phyloP scores from a whole-genome alignment of 30 jellyfish, hydroid and myxozoan species.

The Cassiopea xamachana region DNA sequence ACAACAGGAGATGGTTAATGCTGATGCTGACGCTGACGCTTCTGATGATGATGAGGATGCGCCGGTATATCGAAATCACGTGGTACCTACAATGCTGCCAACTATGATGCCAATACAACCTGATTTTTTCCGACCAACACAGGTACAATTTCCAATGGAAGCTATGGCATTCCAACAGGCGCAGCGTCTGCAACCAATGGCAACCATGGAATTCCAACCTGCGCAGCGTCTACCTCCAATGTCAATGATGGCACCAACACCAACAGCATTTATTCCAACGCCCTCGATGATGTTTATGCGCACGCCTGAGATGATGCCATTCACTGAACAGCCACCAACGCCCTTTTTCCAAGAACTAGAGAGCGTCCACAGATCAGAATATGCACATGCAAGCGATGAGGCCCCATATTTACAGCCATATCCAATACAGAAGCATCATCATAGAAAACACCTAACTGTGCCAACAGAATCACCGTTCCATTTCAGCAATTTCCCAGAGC shows the following conservation, averaged over 20 bases:
- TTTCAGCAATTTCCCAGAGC: constrained; percentile 20
- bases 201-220: constrained; percentile 30
- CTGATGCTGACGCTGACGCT: neutral
- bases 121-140: constrained; percentile 52
- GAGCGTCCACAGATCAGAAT: constrained; percentile 10
- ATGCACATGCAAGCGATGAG: constrained; percentile 10
- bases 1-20: neutral
- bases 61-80: neutral
- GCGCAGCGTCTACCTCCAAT: constrained; percentile 19
- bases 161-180: constrained; percentile 53
- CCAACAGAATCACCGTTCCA: constrained; percentile 67
- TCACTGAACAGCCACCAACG: constrained; percentile 44
- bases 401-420: constrained; percentile 17
- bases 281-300: constrained; percentile 64
- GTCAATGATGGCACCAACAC: constrained; percentile 63
- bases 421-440: constrained; percentile 4
- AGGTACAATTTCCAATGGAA: constrained; percentile 32
- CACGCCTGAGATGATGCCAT: constrained; percentile 27
- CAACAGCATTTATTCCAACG: constrained; percentile 53
- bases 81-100: constrained; percentile 21
- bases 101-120: constrained; percentile 35
- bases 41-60: constrained; percentile 16
- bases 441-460: neutral
- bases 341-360: constrained; percentile 55
- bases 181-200: constrained; percentile 2